A percentile compares a stretch with the other conserved stretches of the same genome.
These are phyloP conservation scores for Synanceia verrucosa DNA, from an alignment of 2,797 vertebrate genomes.

Conservation along the genomic window DNA sequence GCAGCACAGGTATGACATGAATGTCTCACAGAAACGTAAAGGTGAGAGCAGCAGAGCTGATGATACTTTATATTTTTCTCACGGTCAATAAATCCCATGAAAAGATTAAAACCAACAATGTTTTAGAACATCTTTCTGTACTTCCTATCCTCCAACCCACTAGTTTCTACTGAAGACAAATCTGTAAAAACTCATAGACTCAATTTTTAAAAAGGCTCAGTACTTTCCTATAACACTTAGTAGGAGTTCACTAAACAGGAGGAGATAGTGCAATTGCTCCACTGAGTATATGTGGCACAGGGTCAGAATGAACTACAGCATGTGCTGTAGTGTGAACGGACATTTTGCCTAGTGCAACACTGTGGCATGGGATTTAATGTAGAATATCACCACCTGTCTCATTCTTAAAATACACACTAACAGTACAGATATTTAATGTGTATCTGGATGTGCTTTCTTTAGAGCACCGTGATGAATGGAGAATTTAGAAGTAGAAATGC, in stretches of 20 bases:
- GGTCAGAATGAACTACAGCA: too few relatives aligned
- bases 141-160: too few relatives aligned
- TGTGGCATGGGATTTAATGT: neutral
- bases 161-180: neutral
- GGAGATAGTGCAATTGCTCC: neutral
- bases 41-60: neutral
- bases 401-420: neutral
- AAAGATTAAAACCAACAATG: neutral
- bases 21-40: neutral
- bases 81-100: neutral
- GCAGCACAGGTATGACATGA: neutral
- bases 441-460: neutral
- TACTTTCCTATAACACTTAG: neutral
- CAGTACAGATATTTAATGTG: slow-evolving; percentile 3
- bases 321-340: too few relatives aligned
- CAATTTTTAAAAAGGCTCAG: too few relatives aligned
- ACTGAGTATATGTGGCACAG: neutral
- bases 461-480: neutral
- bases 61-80: neutral
- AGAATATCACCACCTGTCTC: neutral
- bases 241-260: too few relatives aligned
- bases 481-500: neutral
- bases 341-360: too few relatives aligned
- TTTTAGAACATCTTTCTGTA: too few relatives aligned
- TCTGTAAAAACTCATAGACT: too few relatives aligned